Conservation (phyloP, 2,888 invertebrate species). For the Dryomyza anilis region DNA sequence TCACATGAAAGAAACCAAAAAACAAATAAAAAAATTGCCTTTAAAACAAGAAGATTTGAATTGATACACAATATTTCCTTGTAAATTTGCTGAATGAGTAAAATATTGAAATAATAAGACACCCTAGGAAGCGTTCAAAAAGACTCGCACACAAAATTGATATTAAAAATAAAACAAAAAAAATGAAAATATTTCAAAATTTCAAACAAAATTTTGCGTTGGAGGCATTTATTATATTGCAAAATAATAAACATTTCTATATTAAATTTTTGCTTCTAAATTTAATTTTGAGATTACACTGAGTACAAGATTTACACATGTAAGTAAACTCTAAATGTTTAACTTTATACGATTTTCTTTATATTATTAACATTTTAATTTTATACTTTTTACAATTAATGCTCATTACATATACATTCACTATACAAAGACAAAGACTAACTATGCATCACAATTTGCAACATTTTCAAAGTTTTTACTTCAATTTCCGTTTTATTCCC, state of each 20-base stretch:
- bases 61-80: conserved; percentile 4
- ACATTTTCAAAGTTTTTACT: too few species aligned
- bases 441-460: too few species aligned
- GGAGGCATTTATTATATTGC: conserved; percentile 16
- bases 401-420: too few species aligned
- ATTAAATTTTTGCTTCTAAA: conserved; percentile 42
- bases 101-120: neutral
- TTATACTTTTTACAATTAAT: too few species aligned
- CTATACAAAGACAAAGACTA: too few species aligned
- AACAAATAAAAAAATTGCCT: conserved; percentile 13
- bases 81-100: conserved; percentile 20
- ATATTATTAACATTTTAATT: too few species aligned
- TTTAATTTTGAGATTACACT: conserved; percentile 46
- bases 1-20: conserved; percentile 7
- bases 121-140: conserved; percentile 7
- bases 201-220: neutral
- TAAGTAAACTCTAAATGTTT: conserved; percentile 42
- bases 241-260: neutral
- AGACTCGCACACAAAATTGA: conserved; percentile 9
- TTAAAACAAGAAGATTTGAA: conserved; percentile 1
- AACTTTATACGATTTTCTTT: neutral
- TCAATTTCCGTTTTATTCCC: neutral
- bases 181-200: too few species aligned
- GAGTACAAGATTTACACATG: conserved; percentile 48
- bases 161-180: conserved; percentile 2